Evolutionary conservation across 2,113 vertebrate species (phyloP).

Genomic region (Synchiropus splendidus): DNA sequence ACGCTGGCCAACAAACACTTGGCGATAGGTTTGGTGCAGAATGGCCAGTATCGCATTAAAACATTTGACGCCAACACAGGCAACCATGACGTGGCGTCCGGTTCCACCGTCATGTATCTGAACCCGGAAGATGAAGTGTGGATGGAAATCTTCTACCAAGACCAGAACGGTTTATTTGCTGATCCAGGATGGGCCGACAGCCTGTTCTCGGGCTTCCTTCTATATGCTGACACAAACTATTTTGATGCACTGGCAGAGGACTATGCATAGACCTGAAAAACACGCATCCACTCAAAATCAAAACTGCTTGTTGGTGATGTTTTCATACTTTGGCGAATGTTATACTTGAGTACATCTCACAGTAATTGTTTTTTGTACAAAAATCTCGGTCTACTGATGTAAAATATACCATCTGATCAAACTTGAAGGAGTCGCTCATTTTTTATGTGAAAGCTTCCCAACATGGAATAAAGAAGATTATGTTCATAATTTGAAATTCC

Average conservation of each 20-base stretch:
- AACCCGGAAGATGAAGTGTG: constrained; percentile 95
- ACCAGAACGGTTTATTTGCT: constrained; percentile 93
- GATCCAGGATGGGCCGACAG: constrained; percentile 93
- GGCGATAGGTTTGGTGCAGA: constrained; percentile 88
- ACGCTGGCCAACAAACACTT: constrained; percentile 96
- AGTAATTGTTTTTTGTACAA: too few species aligned
- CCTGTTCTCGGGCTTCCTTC: constrained; percentile 92
- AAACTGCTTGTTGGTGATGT: neutral
- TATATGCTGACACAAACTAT: constrained; percentile 90
- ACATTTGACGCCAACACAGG: constrained; percentile 97
- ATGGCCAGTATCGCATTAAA: constrained; percentile 87
- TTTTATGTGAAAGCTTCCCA: too few species aligned
- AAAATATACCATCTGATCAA: too few species aligned
- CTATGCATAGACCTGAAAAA: constrained; percentile 46
- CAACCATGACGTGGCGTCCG: constrained; percentile 92
- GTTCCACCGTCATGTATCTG: constrained; percentile 85
- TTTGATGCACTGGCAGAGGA: constrained; percentile 84
- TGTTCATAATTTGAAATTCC: too few species aligned
- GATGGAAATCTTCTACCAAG: constrained; percentile 92
- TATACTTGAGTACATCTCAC: too few species aligned
- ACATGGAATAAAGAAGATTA: too few species aligned
- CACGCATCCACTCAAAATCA: constrained; percentile 1
- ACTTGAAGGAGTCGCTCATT: too few species aligned
- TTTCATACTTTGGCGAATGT: too few species aligned
- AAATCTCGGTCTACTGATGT: too few species aligned